Percentiles rank a stretch among this genome's conserved stretches.
phyloP scores from a whole-genome alignment of 2,888 invertebrate genomes.

The Lithophane leautieri region DNA sequence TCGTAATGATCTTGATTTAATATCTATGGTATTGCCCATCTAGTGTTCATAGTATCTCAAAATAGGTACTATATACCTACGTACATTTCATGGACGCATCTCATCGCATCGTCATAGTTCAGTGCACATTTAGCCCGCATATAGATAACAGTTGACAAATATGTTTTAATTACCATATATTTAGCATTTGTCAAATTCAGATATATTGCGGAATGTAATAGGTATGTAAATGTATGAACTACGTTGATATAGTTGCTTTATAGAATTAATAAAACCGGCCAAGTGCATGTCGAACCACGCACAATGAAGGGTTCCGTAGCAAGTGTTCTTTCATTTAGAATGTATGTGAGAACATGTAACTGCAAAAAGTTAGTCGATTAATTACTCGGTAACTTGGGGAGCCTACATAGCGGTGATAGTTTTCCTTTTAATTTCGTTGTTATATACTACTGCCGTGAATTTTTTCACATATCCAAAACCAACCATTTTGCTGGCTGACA shows the following conservation, averaged over 20 bases:
- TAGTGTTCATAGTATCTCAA: constrained; percentile 2
- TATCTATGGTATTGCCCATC: not conserved
- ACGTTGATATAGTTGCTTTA: not conserved
- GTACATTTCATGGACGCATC: not conserved
- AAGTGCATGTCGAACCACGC: no score
- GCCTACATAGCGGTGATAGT: no score
- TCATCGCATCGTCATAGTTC: constrained; percentile 22
- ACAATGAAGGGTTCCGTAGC: no score
- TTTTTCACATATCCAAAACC: no score
- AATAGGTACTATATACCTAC: not conserved
- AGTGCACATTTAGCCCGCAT: constrained; percentile 27
- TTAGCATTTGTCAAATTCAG: constrained; percentile 19
- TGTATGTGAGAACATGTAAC: no score
- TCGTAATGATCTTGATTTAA: not conserved
- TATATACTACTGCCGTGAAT: no score
- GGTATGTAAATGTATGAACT: constrained; percentile 14
- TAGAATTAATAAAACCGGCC: no score
- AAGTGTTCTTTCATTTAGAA: no score
- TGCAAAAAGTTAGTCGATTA: no score
- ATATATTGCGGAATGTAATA: constrained; percentile 18
- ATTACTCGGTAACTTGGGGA: no score
- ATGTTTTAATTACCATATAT: constrained; percentile 60
- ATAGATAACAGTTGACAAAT: constrained; percentile 57
- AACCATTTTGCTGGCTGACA: no score
- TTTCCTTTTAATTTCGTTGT: no score